These are phyloP conservation scores for Silurus aristotelis DNA, from an alignment of 2,797 vertebrate genomes.

Conservation along the genomic window DNA sequence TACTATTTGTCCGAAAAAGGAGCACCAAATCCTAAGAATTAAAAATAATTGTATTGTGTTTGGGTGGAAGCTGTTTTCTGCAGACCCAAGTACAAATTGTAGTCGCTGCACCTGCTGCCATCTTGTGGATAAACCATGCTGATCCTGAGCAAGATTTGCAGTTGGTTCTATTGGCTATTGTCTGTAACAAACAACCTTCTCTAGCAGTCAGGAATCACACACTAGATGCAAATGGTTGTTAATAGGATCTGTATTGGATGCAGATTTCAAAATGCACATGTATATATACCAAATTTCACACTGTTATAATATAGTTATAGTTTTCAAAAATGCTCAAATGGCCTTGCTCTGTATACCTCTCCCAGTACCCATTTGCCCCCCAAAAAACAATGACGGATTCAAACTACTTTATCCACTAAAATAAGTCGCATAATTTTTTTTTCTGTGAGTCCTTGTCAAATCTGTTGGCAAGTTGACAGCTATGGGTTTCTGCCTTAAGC, in stretches of 20 bases:
- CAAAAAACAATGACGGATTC: background rate
- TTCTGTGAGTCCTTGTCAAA: background rate
- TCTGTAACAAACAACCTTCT: background rate
- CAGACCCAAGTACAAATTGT: background rate
- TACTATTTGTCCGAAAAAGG: background rate
- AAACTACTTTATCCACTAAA: background rate
- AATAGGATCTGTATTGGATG: conserved; percentile 27
- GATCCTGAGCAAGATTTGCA: background rate
- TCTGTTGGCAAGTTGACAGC: background rate
- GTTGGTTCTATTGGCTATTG: background rate
- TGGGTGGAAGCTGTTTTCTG: background rate
- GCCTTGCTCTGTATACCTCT: background rate
- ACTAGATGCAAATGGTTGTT: background rate
- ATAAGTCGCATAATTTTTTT: background rate
- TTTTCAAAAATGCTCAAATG: background rate
- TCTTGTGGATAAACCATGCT: conserved; percentile 32
- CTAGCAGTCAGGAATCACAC: background rate
- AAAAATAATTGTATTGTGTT: background rate
- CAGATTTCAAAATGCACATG: conserved; percentile 31
- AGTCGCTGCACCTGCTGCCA: conserved; percentile 33
- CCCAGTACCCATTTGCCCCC: background rate
- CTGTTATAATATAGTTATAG: background rate
- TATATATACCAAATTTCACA: conserved; percentile 8
- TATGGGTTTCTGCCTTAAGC: background rate
- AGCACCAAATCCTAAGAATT: background rate